Evolutionary conservation across 1,140 invertebrate species (phyloP).

Genomic region (Pristionchus pacificus): DNA sequence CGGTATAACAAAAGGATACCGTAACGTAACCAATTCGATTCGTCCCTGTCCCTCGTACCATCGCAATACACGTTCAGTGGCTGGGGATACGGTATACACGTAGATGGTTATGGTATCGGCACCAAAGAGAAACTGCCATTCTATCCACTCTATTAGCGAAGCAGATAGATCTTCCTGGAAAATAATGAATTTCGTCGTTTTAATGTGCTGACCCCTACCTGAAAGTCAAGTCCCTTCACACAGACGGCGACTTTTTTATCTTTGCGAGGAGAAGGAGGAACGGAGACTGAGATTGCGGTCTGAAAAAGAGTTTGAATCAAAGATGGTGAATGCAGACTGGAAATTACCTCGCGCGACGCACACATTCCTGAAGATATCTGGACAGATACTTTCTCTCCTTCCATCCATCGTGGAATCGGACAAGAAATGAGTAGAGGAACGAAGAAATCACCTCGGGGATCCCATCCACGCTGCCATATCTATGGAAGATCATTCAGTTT

Average conservation of each 20-base stretch:
- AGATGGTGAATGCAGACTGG: too few relatives aligned
- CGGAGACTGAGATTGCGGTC: conserved; percentile 23
- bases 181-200: too few relatives aligned
- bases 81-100: conserved; percentile 81
- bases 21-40: conserved; percentile 68
- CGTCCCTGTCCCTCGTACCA: conserved; percentile 74
- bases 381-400: not conserved
- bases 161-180: conserved; percentile 75
- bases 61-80: conserved; percentile 79
- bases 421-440: conserved; percentile 50
- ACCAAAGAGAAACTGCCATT: conserved; percentile 76
- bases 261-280: not conserved
- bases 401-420: conserved; percentile 38
- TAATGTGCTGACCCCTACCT: too few relatives aligned
- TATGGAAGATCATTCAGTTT: not conserved
- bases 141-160: conserved; percentile 87
- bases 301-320: too few relatives aligned
- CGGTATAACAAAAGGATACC: not conserved
- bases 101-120: conserved; percentile 90
- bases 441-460: conserved; percentile 50
- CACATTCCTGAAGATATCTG: not conserved
- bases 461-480: conserved; percentile 53
- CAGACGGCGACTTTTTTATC: conserved; percentile 72
- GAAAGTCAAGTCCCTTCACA: conserved; percentile 85
- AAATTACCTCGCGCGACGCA: too few relatives aligned